Base-by-base conservation (phyloP, 1,140 invertebrate genomes). In the Radopholus similis region DNA sequence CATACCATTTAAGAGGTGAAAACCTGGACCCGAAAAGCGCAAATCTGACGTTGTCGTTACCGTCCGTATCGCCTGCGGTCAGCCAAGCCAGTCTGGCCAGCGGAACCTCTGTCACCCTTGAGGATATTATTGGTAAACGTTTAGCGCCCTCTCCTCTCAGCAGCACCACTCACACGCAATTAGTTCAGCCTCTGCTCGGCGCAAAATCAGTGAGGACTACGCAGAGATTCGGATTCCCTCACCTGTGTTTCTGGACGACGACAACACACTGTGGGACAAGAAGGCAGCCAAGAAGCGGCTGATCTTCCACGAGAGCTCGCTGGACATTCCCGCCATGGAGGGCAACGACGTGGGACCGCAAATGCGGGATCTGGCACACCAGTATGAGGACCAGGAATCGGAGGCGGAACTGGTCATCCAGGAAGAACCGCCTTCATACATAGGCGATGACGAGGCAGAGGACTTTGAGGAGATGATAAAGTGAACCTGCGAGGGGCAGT, bases 121-220 rank as follows among this genome's bases (percentile, higher is more conserved):
- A 62, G 1, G 59, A 62, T 42, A 62, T 62, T 26, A 62, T 62
- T 62, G 59, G 59, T 62, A 18, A n/a, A 1, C 15, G 44, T 49
- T 9, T 49, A 49, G 26, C 6, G 4, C 9, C 15, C 26, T n/a
- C 18, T 49, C 18, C 18, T 2, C 26, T 49, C n/a, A 11, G 18
- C 18, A 42, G 38, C 11, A 42, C 18, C 18, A 13, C n/a, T 58
- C 11, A 15, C 18, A 23, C 1, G 21, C 2, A 21, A 26, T 62
- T 47, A 21, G 21, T 9, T 1, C 13, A 62, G 59, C 59, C 13
- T 62, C 59, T 8, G 63, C 63, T 30, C 49, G 63, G 13, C 63
- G 63, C 18, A 64, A 64, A 28, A 64, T 64, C 8, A 64, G 63
- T 23, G 51, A 64, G 15, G 63, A 64, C 38, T 64, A 64, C 47